These are phyloP conservation scores for Stramonita haemastoma DNA, from an alignment of 2,888 invertebrate genomes.

Conservation along the genomic window DNA sequence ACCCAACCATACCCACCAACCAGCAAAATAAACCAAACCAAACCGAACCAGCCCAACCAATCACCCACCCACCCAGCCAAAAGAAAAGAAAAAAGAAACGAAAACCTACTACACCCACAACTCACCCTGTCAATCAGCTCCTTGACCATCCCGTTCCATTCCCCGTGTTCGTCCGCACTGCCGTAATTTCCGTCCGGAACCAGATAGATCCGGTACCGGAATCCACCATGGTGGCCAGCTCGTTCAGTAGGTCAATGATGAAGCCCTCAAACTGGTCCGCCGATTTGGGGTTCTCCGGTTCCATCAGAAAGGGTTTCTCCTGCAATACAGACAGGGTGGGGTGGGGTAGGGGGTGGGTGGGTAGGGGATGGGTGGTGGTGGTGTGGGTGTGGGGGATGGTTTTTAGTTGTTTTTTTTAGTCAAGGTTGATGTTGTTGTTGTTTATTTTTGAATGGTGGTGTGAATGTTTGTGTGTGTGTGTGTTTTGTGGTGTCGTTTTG, in stretches of 20 bases:
- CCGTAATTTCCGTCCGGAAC: constrained; percentile 81
- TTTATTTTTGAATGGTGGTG: too few species aligned
- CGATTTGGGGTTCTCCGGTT: constrained; percentile 85
- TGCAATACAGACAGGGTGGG: constrained; percentile 75
- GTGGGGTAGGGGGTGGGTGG: too few species aligned
- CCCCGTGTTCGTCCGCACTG: constrained; percentile 79
- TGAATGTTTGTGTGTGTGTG: too few species aligned
- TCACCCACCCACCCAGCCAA: background rate
- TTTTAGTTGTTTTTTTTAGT: too few species aligned
- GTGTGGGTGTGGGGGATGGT: too few species aligned
- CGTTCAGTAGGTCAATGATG: constrained; percentile 90
- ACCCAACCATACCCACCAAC: background rate
- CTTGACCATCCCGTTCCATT: constrained; percentile 80
- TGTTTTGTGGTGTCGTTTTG: too few species aligned
- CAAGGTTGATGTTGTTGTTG: too few species aligned
- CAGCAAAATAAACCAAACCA: background rate
- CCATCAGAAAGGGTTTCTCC: constrained; percentile 93
- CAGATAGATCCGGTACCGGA: constrained; percentile 89
- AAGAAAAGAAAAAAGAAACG: too few species aligned
- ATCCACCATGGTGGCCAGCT: constrained; percentile 87
- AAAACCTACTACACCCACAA: background rate
- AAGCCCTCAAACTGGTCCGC: constrained; percentile 85
- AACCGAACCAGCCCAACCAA: background rate
- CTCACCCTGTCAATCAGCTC: constrained; percentile 77
- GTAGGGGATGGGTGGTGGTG: too few species aligned